Evolutionary conservation across 2,113 vertebrate genomes (phyloP).

Genomic region (Lutjanus erythropterus): DNA sequence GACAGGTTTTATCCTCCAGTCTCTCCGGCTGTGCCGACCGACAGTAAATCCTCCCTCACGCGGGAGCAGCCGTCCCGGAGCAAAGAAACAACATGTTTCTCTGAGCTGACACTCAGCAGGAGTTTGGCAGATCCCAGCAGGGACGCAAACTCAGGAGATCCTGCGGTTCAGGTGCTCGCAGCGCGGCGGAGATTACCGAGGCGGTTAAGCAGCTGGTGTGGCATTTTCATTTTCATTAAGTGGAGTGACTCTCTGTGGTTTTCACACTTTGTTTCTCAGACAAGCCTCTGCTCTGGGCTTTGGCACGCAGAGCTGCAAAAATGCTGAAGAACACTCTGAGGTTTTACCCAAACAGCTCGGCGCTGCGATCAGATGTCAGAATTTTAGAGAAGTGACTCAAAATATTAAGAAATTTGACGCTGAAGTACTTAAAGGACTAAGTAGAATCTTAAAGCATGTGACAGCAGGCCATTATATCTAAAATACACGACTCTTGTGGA

Average conservation of each 20-base stretch:
- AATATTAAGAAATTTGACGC: background rate
- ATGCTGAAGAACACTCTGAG: background rate
- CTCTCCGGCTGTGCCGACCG: background rate
- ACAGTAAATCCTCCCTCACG: constrained; percentile 17
- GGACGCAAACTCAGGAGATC: background rate
- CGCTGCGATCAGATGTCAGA: background rate
- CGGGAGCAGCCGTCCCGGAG: background rate
- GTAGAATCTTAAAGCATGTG: too few species aligned
- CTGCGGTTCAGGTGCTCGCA: background rate
- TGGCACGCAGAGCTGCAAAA: background rate
- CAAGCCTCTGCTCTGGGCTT: background rate
- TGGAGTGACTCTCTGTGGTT: constrained; percentile 17
- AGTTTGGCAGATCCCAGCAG: background rate
- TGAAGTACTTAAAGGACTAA: background rate
- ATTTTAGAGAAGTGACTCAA: background rate
- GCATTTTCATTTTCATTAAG: background rate
- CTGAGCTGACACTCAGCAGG: constrained; percentile 1
- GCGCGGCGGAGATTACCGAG: constrained; percentile 1
- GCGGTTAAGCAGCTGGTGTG: background rate
- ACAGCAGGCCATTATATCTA: background rate
- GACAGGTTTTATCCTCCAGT: too few species aligned
- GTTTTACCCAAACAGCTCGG: background rate
- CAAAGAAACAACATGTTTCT: background rate
- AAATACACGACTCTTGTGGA: too few species aligned
- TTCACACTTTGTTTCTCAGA: constrained; percentile 22